These are phyloP conservation scores for Nanorana parkeri DNA, from an alignment of 2,113 vertebrate species.

Conservation along the genomic window DNA sequence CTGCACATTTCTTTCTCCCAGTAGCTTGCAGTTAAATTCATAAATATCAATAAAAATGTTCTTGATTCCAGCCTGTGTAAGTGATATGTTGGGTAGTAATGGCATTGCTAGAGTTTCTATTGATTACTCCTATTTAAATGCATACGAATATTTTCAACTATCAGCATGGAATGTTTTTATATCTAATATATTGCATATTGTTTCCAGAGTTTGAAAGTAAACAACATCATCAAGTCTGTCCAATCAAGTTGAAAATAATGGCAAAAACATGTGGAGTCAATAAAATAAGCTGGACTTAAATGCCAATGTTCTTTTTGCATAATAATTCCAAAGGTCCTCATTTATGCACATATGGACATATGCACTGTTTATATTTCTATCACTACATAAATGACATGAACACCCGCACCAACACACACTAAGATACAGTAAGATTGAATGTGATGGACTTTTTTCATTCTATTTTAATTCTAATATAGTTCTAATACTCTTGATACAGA, in stretches of 20 bases:
- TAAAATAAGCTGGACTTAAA: background rate
- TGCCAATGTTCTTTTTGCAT: background rate
- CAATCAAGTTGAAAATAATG: constrained; percentile 19
- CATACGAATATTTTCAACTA: constrained; percentile 21
- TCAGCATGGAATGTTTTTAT: constrained; percentile 12
- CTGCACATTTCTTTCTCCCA: constrained; percentile 10
- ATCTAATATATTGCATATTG: background rate
- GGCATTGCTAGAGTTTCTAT: constrained; percentile 16
- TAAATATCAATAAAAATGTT: constrained; percentile 37
- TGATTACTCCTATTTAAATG: constrained; percentile 37
- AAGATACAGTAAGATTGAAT: too few species aligned
- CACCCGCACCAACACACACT: too few species aligned
- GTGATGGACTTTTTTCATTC: too few species aligned
- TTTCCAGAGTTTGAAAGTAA: constrained; percentile 3
- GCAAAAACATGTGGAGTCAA: background rate
- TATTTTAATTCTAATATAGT: too few species aligned
- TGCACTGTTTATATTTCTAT: background rate
- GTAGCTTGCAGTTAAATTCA: constrained; percentile 11
- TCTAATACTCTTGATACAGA: too few species aligned
- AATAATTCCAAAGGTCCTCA: background rate
- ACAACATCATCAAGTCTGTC: background rate
- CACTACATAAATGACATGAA: background rate
- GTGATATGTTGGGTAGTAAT: constrained; percentile 18
- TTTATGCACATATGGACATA: background rate
- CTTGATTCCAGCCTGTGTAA: constrained; percentile 15